Evolutionary conservation across 2,888 invertebrate species (phyloP).

Genomic region (Hemithea aestivaria): DNA sequence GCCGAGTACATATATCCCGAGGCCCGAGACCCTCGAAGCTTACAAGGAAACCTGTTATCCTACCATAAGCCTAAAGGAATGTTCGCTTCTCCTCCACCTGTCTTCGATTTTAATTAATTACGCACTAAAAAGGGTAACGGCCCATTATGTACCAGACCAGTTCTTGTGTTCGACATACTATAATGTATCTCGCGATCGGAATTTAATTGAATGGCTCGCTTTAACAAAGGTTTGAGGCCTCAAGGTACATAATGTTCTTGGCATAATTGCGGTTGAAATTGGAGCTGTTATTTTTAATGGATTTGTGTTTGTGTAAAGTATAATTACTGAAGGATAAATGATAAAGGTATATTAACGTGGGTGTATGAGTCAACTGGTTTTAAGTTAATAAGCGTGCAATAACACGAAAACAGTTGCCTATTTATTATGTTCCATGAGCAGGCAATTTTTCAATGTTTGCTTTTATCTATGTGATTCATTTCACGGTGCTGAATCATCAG

Average conservation of each 20-base stretch:
- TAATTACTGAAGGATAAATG: no score
- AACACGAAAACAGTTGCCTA: no score
- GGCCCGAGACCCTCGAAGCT: conserved; percentile 15
- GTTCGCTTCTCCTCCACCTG: conserved; percentile 58
- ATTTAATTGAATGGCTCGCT: conserved; percentile 37
- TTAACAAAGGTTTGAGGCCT: conserved; percentile 22
- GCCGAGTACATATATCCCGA: conserved; percentile 42
- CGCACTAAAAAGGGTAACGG: conserved; percentile 42
- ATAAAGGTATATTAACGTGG: no score
- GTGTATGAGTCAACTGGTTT: no score
- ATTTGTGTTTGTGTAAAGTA: no score
- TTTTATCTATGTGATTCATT: no score
- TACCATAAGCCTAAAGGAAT: conserved; percentile 38
- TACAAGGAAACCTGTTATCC: conserved; percentile 49
- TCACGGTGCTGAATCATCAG: no score
- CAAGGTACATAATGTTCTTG: conserved; percentile 16
- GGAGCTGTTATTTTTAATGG: conserved; percentile 7
- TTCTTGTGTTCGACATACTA: conserved; percentile 32
- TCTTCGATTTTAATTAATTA: conserved; percentile 50
- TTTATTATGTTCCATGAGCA: no score
- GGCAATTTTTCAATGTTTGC: neutral
- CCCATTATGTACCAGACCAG: conserved; percentile 41
- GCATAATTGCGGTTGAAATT: conserved; percentile 11
- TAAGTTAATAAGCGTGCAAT: no score
- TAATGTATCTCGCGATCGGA: conserved; percentile 33